Conservation (phyloP, 2,797 vertebrate species). For the Sphenopsis melanotis region DNA sequence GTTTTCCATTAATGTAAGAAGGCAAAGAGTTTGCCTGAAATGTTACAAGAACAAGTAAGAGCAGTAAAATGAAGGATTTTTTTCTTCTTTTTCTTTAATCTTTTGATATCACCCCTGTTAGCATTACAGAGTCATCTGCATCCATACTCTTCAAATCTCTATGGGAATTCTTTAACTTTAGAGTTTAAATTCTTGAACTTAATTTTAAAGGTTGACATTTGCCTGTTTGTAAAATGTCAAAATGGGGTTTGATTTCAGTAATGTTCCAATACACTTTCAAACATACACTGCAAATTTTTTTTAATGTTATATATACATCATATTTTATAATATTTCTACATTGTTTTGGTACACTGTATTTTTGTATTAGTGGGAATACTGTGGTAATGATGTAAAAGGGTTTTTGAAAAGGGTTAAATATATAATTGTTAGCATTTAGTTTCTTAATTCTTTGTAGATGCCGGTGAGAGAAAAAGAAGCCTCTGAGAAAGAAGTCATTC, state of each 20-base stretch:
- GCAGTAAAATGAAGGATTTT: not conserved
- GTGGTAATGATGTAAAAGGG: not conserved
- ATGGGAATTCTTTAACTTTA: not conserved
- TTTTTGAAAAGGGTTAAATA: not conserved
- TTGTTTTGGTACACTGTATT: not conserved
- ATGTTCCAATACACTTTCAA: not conserved
- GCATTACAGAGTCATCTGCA: not conserved
- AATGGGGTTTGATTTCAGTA: not conserved
- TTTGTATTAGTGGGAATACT: not conserved
- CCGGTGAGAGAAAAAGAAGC: slow-evolving; percentile 81
- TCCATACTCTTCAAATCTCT: not conserved
- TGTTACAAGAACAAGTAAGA: not conserved
- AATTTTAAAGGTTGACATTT: not conserved
- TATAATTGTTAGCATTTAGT: not conserved
- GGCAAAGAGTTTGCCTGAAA: not conserved
- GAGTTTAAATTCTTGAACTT: not conserved
- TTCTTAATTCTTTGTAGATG: slow-evolving; percentile 76
- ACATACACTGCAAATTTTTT: not conserved
- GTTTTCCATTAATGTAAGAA: not conserved
- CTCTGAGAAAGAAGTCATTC: slow-evolving; percentile 85
- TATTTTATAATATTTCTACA: not conserved
- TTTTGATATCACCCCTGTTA: not conserved
- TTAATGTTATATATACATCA: not conserved
- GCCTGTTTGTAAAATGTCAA: not conserved
- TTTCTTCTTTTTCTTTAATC: not conserved